phyloP scores from a whole-genome alignment of 2,888 invertebrate species.

The Caenorhabditis virilis region DNA sequence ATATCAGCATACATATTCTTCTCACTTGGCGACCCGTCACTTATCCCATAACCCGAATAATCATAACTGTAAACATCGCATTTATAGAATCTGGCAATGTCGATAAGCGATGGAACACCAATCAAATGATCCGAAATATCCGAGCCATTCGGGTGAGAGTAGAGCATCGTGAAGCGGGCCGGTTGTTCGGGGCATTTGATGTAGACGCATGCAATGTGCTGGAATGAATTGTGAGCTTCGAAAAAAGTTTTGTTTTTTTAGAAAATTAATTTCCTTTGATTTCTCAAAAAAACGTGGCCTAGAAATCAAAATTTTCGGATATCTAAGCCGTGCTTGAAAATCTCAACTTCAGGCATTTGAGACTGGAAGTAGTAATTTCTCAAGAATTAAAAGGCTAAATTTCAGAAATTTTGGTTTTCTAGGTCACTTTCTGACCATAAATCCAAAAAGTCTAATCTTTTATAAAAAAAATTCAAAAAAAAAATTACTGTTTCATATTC shows the following conservation, averaged over 20 bases:
- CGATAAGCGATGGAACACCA: constrained; percentile 39
- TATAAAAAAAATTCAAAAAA: too few relatives aligned
- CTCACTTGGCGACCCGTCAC: constrained; percentile 47
- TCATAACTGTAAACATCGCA: constrained; percentile 58
- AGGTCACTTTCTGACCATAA: too few relatives aligned
- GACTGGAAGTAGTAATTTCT: too few relatives aligned
- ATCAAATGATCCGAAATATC: constrained; percentile 56
- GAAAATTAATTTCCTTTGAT: not conserved
- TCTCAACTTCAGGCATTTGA: too few relatives aligned
- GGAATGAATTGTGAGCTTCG: constrained; percentile 3
- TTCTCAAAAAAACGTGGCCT: constrained; percentile 1
- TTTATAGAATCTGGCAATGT: constrained; percentile 46
- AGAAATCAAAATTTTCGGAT: not conserved
- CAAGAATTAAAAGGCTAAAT: too few relatives aligned
- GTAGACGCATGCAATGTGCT: constrained; percentile 46
- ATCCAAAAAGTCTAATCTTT: too few relatives aligned
- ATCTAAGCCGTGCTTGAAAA: too few relatives aligned
- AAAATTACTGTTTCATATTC: too few relatives aligned
- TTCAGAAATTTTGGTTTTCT: too few relatives aligned
- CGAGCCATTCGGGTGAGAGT: constrained; percentile 58
- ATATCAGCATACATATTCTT: constrained; percentile 50
- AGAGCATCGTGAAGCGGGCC: constrained; percentile 51
- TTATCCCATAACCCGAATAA: constrained; percentile 59
- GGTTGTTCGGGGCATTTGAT: constrained; percentile 22
- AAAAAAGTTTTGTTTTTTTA: not conserved